A percentile compares a stretch with the other conserved stretches of the same genome.
Evolutionary conservation across 2,797 vertebrate genomes (phyloP).

Genomic region (Hirundo rustica): DNA sequence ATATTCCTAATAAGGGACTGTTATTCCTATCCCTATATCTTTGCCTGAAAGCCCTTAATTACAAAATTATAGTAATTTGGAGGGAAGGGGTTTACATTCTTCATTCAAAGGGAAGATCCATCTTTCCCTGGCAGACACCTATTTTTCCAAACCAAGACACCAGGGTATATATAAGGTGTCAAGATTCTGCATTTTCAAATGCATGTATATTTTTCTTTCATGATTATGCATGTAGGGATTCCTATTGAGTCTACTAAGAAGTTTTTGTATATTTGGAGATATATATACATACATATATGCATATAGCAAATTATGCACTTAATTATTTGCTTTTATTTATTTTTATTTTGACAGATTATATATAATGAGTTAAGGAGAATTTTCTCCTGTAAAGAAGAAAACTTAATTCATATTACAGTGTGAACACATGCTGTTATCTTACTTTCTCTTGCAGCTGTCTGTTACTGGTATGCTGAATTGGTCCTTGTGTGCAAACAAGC

Average conservation of each 20-base stretch:
- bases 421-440: not conserved
- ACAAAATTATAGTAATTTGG: too few relatives aligned
- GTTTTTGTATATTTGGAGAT: not conserved
- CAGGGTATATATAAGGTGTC: too few relatives aligned
- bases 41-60: too few relatives aligned
- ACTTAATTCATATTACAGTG: not conserved
- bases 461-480: not conserved
- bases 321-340: not conserved
- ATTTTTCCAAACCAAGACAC: too few relatives aligned
- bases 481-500: not conserved
- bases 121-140: too few relatives aligned
- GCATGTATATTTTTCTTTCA: not conserved
- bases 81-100: too few relatives aligned
- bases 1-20: too few relatives aligned
- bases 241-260: not conserved
- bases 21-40: too few relatives aligned
- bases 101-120: too few relatives aligned
- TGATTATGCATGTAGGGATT: not conserved
- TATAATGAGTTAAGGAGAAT: not conserved
- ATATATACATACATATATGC: rapidly evolving
- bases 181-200: not conserved
- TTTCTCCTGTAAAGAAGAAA: not conserved
- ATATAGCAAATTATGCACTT: not conserved
- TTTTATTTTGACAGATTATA: not conserved
- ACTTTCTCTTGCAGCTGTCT: not conserved